Percentiles rank a stretch among this genome's conserved stretches.
Conservation (phyloP, 1,140 invertebrate species). For the Aculops lycopersici region DNA sequence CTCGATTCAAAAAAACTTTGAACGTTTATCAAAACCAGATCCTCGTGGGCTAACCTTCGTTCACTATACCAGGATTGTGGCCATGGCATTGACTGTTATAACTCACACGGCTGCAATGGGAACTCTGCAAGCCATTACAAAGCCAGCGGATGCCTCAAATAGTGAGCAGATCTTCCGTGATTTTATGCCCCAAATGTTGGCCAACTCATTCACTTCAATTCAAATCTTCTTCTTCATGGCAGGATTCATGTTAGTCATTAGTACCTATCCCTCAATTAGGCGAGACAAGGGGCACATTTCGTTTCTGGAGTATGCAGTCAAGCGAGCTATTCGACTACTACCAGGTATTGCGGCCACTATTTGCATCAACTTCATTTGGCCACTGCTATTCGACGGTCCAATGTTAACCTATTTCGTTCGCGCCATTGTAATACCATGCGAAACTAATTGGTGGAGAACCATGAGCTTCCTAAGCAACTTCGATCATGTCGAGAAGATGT, state of each 20-base stretch:
- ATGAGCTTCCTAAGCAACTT: background rate
- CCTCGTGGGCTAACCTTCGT: background rate
- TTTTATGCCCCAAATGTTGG: background rate
- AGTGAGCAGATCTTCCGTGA: background rate
- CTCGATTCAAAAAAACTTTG: background rate
- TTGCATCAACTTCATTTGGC: background rate
- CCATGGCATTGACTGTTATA: background rate
- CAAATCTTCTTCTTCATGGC: background rate
- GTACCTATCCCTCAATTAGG: background rate
- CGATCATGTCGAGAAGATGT: background rate
- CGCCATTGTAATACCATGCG: background rate
- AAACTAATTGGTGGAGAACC: background rate
- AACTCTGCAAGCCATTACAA: background rate
- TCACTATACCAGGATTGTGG: background rate
- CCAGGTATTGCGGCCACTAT: background rate
- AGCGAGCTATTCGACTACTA: background rate
- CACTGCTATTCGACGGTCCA: background rate
- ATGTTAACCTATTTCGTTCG: background rate
- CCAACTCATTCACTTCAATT: background rate
- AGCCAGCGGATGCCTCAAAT: background rate
- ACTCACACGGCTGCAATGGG: background rate
- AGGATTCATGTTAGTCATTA: background rate
- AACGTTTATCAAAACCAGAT: background rate
- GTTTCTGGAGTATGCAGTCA: background rate
- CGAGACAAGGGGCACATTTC: background rate